Evolutionary conservation across 2,797 vertebrate genomes (phyloP).

Genomic region (Prunella strophiata): DNA sequence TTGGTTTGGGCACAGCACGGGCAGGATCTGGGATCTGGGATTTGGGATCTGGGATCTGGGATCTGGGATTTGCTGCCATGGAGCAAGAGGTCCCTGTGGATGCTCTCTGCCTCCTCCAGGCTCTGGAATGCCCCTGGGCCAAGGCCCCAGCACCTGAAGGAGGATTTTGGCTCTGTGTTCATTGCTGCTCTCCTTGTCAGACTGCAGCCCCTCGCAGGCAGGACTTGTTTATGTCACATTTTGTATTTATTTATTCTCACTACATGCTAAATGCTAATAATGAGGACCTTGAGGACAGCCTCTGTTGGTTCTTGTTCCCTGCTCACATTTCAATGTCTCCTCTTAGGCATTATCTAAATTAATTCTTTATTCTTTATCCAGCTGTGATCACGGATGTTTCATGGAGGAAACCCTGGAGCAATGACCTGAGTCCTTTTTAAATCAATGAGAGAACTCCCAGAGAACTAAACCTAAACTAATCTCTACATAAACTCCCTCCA

Average conservation of each 20-base stretch:
- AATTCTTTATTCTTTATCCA: constrained; percentile 22
- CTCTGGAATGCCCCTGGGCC: rapidly evolving
- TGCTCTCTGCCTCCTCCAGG: neutral
- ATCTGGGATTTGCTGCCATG: neutral
- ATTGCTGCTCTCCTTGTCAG: neutral
- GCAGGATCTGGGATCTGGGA: neutral
- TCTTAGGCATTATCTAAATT: neutral
- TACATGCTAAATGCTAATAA: neutral
- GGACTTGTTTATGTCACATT: neutral
- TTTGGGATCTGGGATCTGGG: too few species aligned
- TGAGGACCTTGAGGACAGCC: neutral
- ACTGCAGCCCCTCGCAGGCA: neutral
- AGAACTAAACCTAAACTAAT: neutral
- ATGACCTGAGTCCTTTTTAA: constrained; percentile 16
- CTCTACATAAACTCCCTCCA: neutral
- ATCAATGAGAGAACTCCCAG: neutral
- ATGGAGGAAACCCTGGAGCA: constrained; percentile 15
- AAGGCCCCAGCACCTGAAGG: neutral
- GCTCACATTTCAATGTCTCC: neutral
- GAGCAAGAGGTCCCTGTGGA: rapidly evolving
- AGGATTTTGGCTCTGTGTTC: neutral
- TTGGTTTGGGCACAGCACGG: rapidly evolving
- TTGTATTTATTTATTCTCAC: constrained; percentile 11
- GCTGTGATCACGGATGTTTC: neutral
- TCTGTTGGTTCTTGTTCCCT: neutral